Evolutionary conservation across 2,888 invertebrate genomes (phyloP), one percentile per base, ranked within the genome.

Genomic region (Agrilus mali): DNA sequence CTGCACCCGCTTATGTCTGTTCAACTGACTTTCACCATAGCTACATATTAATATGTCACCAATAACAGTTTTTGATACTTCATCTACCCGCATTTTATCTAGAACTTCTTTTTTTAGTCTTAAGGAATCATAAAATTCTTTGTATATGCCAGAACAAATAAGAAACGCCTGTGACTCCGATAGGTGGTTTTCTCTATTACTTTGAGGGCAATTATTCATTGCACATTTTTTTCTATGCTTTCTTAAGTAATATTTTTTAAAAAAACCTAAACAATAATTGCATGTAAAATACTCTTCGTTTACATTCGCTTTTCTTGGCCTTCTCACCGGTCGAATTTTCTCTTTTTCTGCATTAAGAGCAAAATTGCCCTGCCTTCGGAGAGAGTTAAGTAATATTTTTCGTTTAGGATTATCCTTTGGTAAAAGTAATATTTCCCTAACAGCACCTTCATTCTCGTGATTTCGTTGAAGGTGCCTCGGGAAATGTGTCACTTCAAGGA

Each of bases 401-500:
- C 45, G n/a, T 38, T 44, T 47, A 14, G 50, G 43, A 43, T 47
- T 40, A 12, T 45, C 46, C 32, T 10, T n/a, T 15, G 15, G 12
- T 2, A 38, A 2, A 33, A 38, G 20, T 38, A 42, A 31, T 13
- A 44, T 40, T 42, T 48, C 44, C 41, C 42, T 43, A 14, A 50
- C 47, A 34, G 45, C 50, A 34, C 47, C 47, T 41, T 48, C 48
- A 13, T 48, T 38, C 38, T 38, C 27, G 43, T 50, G 47, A 37
- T 47, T 43, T 20, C 47, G 31, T 36, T 38, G 14, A 36, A 49
- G 42, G 38, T 49, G 47, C 31, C 49, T 43, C 12, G 50, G 41
- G 44, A 50, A 50, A 16, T 50, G 48, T 33, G 47, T 48, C 10
- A 48, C 45, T 13, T 49, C 48, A 37, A 37, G 34, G 36, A 41